A percentile compares a stretch with the other conserved stretches of the same genome.
phyloP scores from a whole-genome alignment of 2,888 invertebrate genomes.

The Eilema depressum region DNA sequence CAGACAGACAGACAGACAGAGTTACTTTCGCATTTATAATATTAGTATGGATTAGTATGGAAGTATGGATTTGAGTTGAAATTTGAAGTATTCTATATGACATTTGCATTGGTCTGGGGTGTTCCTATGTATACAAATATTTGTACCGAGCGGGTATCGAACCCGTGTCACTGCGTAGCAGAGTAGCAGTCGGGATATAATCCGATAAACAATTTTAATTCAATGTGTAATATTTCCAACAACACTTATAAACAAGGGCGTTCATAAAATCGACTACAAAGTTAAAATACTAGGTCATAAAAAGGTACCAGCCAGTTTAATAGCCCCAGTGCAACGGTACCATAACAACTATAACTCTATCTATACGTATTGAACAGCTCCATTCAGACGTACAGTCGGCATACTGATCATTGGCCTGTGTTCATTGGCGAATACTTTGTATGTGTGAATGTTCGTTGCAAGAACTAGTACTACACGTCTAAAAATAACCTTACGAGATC shows the following conservation, averaged over 20 bases:
- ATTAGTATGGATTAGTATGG: no score
- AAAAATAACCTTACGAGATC: background rate
- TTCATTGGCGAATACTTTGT: background rate
- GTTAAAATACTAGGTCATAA: background rate
- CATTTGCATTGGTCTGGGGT: no score
- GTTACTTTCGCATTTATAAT: no score
- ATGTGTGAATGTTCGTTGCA: background rate
- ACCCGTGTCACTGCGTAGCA: no score
- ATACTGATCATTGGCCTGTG: background rate
- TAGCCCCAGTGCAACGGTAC: background rate
- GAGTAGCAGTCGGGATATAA: no score
- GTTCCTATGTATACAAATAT: no score
- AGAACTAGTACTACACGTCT: background rate
- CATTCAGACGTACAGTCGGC: background rate
- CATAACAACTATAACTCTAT: background rate
- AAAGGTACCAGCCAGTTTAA: background rate
- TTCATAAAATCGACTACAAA: background rate
- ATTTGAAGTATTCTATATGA: no score
- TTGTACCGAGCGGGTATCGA: no score
- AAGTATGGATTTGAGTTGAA: no score
- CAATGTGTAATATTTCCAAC: no score
- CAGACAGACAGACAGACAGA: no score
- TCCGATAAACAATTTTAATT: no score
- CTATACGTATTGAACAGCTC: background rate
- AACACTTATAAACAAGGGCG: background rate